These are phyloP conservation scores for Platichthys flesus DNA, from an alignment of 2,113 vertebrate genomes.

Conservation along the genomic window DNA sequence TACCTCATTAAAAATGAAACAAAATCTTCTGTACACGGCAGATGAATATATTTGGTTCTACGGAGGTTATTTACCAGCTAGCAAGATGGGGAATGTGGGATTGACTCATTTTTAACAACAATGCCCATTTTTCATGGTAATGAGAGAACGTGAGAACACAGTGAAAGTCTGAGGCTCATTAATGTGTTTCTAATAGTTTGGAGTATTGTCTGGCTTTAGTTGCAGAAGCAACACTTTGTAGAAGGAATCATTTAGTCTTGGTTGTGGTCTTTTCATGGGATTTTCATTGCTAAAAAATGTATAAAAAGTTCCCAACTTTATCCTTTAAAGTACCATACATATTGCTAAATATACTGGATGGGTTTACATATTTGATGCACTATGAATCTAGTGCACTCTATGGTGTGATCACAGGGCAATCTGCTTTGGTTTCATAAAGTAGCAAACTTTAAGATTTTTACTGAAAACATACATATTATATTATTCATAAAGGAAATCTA, in stretches of 20 bases:
- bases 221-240: neutral
- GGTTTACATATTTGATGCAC: neutral
- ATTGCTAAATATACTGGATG: neutral
- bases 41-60: constrained; percentile 8
- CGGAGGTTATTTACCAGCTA: neutral
- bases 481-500: no score
- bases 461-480: no score
- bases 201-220: neutral
- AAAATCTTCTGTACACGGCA: neutral
- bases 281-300: neutral
- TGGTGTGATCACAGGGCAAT: no score
- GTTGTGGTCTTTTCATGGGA: neutral
- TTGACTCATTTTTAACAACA: constrained; percentile 5
- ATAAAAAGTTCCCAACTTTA: neutral
- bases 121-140: constrained; percentile 14
- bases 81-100: neutral
- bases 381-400: neutral
- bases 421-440: no score
- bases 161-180: neutral
- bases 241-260: neutral
- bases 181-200: neutral
- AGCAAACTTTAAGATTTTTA: no score
- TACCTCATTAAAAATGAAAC: neutral
- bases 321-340: neutral
- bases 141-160: neutral